Evolutionary conservation across 30 jellyfish, hydroid and myxozoan genomes (phyloP).

Genomic region (Clytia hemisphaerica): DNA sequence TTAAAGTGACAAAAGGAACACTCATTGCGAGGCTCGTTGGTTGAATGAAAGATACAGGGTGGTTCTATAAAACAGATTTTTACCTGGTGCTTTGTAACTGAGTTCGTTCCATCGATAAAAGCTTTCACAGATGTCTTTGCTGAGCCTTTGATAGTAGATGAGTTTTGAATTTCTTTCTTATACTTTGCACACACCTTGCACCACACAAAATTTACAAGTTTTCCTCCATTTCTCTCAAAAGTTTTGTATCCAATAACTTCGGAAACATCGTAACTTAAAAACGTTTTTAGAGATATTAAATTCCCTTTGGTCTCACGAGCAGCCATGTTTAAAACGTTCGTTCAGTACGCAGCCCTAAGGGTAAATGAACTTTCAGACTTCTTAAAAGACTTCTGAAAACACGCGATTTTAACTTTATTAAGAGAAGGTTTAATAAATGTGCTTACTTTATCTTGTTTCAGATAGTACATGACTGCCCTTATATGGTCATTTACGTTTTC

Average conservation of each 20-base stretch:
- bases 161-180: not conserved
- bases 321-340: not conserved
- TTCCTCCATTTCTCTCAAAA: not conserved
- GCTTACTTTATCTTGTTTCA: no score
- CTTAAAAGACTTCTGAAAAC: not conserved
- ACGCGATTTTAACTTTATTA: not conserved
- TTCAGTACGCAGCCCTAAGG: no score
- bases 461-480: no score
- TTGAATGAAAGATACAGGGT: no score
- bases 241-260: slow-evolving; percentile 15
- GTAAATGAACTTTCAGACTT: no score
- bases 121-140: slow-evolving; percentile 22
- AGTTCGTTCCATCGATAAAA: slow-evolving; percentile 32
- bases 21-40: no score
- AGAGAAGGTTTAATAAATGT: no score
- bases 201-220: slow-evolving; percentile 17
- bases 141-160: slow-evolving; percentile 11
- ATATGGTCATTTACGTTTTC: no score
- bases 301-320: slow-evolving; percentile 6
- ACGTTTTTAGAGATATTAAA: slow-evolving; percentile 9
- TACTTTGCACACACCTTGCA: slow-evolving; percentile 36
- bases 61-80: no score
- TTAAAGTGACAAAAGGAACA: no score
- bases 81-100: slow-evolving; percentile 32
- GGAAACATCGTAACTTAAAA: not conserved